Base-by-base conservation (phyloP, 2,113 vertebrate genomes). In the Athene cunicularia region DNA sequence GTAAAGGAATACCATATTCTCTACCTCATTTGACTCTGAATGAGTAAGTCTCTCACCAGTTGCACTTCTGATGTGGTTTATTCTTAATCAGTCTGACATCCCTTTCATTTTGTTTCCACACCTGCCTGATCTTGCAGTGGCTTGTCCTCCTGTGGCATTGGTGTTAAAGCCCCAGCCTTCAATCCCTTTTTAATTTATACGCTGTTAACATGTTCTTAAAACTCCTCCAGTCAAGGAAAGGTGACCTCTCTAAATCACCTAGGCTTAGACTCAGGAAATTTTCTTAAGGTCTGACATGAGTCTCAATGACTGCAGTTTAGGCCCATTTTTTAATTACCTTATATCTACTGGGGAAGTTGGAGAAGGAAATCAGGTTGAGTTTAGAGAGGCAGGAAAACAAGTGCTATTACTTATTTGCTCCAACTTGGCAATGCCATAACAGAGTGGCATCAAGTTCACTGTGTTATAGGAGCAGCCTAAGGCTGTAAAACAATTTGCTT, bases 81-180 rank as follows among this genome's bases (percentile, higher is more conserved):
- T 76, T 86, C 68, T 90, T 96, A 83, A 92, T 94, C 62, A 35
- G 24, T 32, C 88, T 86, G 82, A 94, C 90, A 80, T 53, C 1
- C 6, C 90, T 96, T 96, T 97, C 82, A 97, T 96, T 95, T 94
- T 70, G 13, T 14, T 93, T 97, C 75, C 75, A 41, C 80, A 90
- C 37, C 82, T 93, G 67, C 80, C 84, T 83, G 64, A 71, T 97
- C 96, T 93, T 94, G 96, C 70, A 66, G 62, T 74, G 75, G 63
- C 90, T 96, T 93, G 92, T 88, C 37, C 56, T 90, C 35, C 82
- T 80, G 49, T 82, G 50, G 88, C 47, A 62, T 45, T 64, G 53
- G 53, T 80, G n/a, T 86, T 93, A 93, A 86, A 92, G 50, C 43
- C 41, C 20, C 26, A 79, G 50, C 47, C 49, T 95, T 62, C 83